phyloP scores from a whole-genome alignment of 2,888 invertebrate genomes.

The Acleris emargana region DNA sequence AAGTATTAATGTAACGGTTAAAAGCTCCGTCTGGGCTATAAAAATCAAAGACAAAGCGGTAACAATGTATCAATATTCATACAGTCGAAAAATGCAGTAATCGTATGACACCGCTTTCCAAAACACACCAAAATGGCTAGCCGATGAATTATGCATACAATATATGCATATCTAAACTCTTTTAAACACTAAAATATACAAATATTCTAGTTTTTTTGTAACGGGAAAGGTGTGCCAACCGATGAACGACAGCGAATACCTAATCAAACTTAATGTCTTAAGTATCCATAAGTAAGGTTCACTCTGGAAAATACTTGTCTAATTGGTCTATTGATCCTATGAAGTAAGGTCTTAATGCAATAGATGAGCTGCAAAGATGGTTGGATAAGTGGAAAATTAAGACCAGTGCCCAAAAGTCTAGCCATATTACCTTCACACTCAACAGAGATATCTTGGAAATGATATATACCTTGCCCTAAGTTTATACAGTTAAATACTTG shows the following conservation, averaged over 20 bases:
- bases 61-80: constrained; percentile 25
- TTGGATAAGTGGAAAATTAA: too few species aligned
- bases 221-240: constrained; percentile 14
- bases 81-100: constrained; percentile 16
- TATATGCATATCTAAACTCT: constrained; percentile 6
- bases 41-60: constrained; percentile 16
- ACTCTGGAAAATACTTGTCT: too few species aligned
- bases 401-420: too few species aligned
- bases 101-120: constrained; percentile 27
- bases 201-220: constrained; percentile 24
- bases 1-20: neutral
- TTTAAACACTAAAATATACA: constrained; percentile 14
- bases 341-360: too few species aligned
- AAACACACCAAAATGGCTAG: constrained; percentile 13
- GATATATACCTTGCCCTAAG: too few species aligned
- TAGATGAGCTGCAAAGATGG: too few species aligned
- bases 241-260: constrained; percentile 5
- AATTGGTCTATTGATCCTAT: too few species aligned
- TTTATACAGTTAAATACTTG: too few species aligned
- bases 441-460: too few species aligned
- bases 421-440: too few species aligned
- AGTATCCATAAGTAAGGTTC: constrained; percentile 3
- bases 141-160: constrained; percentile 27
- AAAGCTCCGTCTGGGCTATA: constrained; percentile 7
- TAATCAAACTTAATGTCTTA: constrained; percentile 11